Percentiles rank a stretch among this genome's conserved stretches.
These are phyloP conservation scores for Stenoptilia bipunctidactyla DNA, from an alignment of 2,888 invertebrate genomes.

Conservation along the genomic window DNA sequence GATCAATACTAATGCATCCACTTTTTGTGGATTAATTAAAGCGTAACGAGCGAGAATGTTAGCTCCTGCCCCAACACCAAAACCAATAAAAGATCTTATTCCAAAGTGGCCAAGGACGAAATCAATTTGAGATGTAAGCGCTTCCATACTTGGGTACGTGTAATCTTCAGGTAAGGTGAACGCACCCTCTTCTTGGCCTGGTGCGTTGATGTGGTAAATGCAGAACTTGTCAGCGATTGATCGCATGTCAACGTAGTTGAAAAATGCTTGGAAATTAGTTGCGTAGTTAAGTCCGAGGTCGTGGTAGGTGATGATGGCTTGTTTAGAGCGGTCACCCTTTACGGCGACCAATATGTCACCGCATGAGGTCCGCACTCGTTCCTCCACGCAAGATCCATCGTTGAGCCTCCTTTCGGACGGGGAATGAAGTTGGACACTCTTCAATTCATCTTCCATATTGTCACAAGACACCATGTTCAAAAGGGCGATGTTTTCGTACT, in stretches of 20 bases:
- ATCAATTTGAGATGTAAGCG: constrained; percentile 90
- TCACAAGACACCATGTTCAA: constrained; percentile 80
- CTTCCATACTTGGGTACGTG: constrained; percentile 97
- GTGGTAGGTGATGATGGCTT: constrained; percentile 97
- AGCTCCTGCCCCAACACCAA: constrained; percentile 98
- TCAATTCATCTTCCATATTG: constrained; percentile 93
- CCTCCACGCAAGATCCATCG: constrained; percentile 70
- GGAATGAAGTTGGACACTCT: constrained; percentile 90
- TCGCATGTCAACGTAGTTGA: constrained; percentile 93
- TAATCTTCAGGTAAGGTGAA: constrained; percentile 88
- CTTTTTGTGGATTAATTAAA: constrained; percentile 85
- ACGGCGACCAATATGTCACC: constrained; percentile 94
- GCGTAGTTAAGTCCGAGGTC: constrained; percentile 98
- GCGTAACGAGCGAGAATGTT: constrained; percentile 96
- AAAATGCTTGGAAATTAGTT: constrained; percentile 94
- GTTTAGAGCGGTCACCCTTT: constrained; percentile 92
- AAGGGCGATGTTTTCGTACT: constrained; percentile 58
- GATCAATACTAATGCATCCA: constrained; percentile 91
- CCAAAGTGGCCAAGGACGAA: constrained; percentile 92
- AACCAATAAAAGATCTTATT: constrained; percentile 92
- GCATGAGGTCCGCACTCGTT: constrained; percentile 90
- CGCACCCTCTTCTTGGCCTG: constrained; percentile 98
- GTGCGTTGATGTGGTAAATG: constrained; percentile 98
- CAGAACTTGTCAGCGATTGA: constrained; percentile 93
- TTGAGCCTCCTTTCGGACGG: constrained; percentile 77